Conservation (phyloP, 2,113 vertebrate genomes). For the Pelmatolapia mariae region DNA sequence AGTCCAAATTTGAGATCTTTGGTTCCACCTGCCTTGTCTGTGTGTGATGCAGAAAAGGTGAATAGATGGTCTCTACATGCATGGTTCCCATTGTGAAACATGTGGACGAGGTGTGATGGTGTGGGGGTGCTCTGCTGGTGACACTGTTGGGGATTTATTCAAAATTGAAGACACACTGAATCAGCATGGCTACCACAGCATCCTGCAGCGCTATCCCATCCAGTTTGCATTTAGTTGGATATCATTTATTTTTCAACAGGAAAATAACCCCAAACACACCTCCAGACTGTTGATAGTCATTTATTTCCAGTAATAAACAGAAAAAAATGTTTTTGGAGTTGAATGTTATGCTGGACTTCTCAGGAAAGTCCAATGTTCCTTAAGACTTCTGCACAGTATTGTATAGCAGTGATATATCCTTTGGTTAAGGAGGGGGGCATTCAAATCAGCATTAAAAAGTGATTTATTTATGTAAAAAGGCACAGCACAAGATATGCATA, state of each 20-base stretch:
- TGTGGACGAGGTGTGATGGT: not conserved
- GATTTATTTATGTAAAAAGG: constrained; percentile 45
- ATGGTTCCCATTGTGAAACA: fast-evolving
- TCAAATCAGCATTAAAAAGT: not conserved
- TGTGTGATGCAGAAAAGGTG: not conserved
- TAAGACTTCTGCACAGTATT: not conserved
- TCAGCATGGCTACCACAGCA: not conserved
- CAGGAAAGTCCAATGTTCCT: not conserved
- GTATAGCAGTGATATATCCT: not conserved
- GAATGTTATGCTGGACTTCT: not conserved
- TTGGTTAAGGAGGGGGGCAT: not conserved
- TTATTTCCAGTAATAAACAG: not conserved
- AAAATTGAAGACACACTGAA: not conserved
- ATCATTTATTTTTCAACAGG: not conserved
- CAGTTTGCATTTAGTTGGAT: not conserved
- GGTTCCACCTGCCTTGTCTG: not conserved
- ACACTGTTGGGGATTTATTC: not conserved
- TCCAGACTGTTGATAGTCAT: not conserved
- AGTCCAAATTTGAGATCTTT: not conserved
- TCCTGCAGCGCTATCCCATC: fast-evolving
- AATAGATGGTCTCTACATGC: not conserved
- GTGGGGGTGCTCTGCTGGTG: not conserved
- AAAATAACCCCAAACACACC: not conserved
- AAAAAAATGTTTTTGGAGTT: not conserved
- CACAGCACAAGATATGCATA: constrained; percentile 16